Evolutionary conservation across 2,113 vertebrate species (phyloP), one percentile per base, ranked within the genome.

Genomic region (Peromyscus polionotus): DNA sequence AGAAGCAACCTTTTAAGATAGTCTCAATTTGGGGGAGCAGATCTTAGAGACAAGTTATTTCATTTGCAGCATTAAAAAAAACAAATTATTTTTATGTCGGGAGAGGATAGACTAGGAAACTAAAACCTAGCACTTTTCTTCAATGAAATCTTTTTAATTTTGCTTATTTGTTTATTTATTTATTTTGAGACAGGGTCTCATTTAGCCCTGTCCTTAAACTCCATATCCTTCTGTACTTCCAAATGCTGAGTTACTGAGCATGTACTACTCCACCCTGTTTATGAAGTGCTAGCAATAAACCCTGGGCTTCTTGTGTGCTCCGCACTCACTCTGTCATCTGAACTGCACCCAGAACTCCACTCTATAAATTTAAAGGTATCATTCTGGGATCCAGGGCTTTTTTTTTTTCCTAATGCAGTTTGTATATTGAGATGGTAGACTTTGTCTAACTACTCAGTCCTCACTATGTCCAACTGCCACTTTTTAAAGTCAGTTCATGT

Each of bases 51-150:
- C 51, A 61, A 39, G 11, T 42, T 67, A 2, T 90, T 96, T 90
- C 28, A 70, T 96, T 93, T 67, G 4, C 36, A 94, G 10, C 73
- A 17, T 83, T 63, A 87, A 92, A 86, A 89, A 89, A 61, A 3
- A n/a, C 76, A 48, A 77, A 36, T 81, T 86, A 45, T 67, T 90
- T 96, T 76, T 36, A 17, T 85, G 14, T 86, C 51, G 72, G 12
- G 17, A 14, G 6, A n/a, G 17, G 7, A 3, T 73, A 1, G 57
- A 73, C 28, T 88, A 81, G 36, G 28, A 95, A 86, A 42, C 22
- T 45, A 91, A 31, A 86, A 45, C 80, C 91, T 20, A 48, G n/a
- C 31, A 76, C n/a, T 76, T 95, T 93, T 95, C n/a, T 57, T 90
- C 33, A 0, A 13, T 70, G 11, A 0, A 67, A 67, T 61, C 39